A percentile compares a stretch with the other conserved stretches of the same genome.
These are phyloP conservation scores for Diarsia dahlii DNA, from an alignment of 2,888 invertebrate species.

Conservation along the genomic window DNA sequence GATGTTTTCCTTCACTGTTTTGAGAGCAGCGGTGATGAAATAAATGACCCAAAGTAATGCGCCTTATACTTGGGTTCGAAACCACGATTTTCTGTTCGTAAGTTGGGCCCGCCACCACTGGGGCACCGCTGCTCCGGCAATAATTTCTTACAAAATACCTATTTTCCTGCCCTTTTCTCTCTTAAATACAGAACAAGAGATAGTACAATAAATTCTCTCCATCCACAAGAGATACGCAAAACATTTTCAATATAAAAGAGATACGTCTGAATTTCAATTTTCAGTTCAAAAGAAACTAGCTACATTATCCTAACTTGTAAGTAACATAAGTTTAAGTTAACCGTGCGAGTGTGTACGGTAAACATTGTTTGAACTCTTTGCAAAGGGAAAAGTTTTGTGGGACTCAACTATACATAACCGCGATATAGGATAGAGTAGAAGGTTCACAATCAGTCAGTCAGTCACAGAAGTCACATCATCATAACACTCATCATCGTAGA, in stretches of 20 bases:
- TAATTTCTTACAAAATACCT: too few relatives aligned
- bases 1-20: too few relatives aligned
- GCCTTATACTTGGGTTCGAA: too few relatives aligned
- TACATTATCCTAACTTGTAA: conserved; percentile 52
- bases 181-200: too few relatives aligned
- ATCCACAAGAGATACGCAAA: neutral
- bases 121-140: too few relatives aligned
- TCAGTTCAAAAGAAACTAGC: conserved; percentile 48
- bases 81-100: too few relatives aligned
- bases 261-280: conserved; percentile 48
- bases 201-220: neutral
- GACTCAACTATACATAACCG: neutral
- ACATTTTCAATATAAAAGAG: conserved; percentile 24
- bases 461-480: too few relatives aligned
- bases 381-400: conserved; percentile 43
- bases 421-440: neutral
- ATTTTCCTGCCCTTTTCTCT: too few relatives aligned
- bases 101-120: too few relatives aligned
- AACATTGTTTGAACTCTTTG: conserved; percentile 52
- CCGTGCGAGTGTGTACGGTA: conserved; percentile 33
- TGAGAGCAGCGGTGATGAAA: too few relatives aligned
- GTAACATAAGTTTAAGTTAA: conserved; percentile 56
- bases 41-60: too few relatives aligned
- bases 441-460: neutral
- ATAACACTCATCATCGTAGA: too few relatives aligned